Conservation (phyloP, 2,888 invertebrate genomes). For the Rhyacophila evoluta region DNA sequence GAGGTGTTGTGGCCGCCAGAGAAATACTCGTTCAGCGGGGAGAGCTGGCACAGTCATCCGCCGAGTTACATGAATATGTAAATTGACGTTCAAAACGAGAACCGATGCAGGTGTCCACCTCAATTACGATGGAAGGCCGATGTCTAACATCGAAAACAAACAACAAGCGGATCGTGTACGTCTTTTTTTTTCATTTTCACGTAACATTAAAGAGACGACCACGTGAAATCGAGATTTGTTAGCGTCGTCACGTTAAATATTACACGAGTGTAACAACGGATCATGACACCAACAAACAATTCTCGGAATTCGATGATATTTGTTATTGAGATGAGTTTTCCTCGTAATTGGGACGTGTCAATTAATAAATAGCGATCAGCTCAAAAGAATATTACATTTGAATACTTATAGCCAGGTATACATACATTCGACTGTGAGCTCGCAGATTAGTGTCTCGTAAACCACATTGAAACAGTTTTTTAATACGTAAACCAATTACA, state of each 20-base stretch:
- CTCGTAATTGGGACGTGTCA: background rate
- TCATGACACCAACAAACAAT: background rate
- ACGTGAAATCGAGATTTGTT: conserved; percentile 15
- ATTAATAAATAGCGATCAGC: background rate
- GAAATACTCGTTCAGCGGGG: background rate
- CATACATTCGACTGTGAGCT: no score
- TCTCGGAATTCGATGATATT: background rate
- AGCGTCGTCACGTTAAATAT: background rate
- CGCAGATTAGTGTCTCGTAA: no score
- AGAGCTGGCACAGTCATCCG: background rate
- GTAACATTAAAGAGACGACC: background rate
- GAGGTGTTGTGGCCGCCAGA: background rate
- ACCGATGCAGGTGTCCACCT: conserved; percentile 49
- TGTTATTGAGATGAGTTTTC: background rate
- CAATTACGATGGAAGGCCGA: conserved; percentile 47
- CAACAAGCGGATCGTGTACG: conserved; percentile 4
- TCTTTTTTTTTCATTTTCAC: background rate
- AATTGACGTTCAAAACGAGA: conserved; percentile 27
- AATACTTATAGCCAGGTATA: no score
- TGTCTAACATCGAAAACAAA: conserved; percentile 42
- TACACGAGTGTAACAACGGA: background rate
- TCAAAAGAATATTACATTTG: background rate
- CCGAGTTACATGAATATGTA: conserved; percentile 37
- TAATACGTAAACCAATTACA: no score
- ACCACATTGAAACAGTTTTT: no score